Conservation (phyloP, 2,113 vertebrate genomes). For the Cyprinodon tularosa region DNA sequence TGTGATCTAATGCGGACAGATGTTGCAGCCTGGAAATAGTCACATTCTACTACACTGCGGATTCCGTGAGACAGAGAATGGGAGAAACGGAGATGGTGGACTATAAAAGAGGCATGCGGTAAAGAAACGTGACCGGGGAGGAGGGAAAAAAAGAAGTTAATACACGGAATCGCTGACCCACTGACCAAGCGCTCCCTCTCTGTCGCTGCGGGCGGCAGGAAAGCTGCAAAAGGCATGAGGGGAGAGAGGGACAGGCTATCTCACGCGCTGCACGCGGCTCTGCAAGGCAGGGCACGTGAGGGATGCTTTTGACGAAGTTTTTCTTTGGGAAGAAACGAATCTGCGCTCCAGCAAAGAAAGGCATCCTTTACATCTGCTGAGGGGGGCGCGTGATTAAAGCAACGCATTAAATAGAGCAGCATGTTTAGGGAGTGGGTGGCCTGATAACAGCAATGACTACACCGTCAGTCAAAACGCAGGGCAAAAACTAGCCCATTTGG, state of each 20-base stretch:
- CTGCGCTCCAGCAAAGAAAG: slow-evolving; percentile 40
- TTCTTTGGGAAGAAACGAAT: slow-evolving; percentile 47
- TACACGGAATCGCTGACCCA: slow-evolving; percentile 78
- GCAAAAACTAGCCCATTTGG: background rate
- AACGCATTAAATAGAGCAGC: slow-evolving; percentile 48
- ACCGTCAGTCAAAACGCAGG: background rate
- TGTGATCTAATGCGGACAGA: slow-evolving; percentile 44
- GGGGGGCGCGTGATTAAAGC: slow-evolving; percentile 52
- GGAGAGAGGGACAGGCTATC: slow-evolving; percentile 47
- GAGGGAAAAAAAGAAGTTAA: slow-evolving; percentile 37
- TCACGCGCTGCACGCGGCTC: slow-evolving; percentile 83
- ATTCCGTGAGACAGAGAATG: background rate
- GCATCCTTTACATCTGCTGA: slow-evolving; percentile 26
- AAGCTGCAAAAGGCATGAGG: slow-evolving; percentile 25
- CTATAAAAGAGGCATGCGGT: slow-evolving; percentile 58
- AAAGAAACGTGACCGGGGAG: slow-evolving; percentile 74
- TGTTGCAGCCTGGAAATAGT: slow-evolving; percentile 47
- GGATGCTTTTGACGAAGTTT: slow-evolving; percentile 52
- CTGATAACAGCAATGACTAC: slow-evolving; percentile 16
- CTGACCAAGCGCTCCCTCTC: slow-evolving; percentile 79
- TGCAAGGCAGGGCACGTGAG: slow-evolving; percentile 78
- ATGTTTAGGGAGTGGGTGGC: slow-evolving; percentile 22
- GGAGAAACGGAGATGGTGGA: background rate
- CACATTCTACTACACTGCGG: slow-evolving; percentile 17
- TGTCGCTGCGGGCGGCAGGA: slow-evolving; percentile 62